Evolutionary conservation across 2,797 vertebrate genomes (phyloP).

Genomic region (Paramormyrops hopkinsi): DNA sequence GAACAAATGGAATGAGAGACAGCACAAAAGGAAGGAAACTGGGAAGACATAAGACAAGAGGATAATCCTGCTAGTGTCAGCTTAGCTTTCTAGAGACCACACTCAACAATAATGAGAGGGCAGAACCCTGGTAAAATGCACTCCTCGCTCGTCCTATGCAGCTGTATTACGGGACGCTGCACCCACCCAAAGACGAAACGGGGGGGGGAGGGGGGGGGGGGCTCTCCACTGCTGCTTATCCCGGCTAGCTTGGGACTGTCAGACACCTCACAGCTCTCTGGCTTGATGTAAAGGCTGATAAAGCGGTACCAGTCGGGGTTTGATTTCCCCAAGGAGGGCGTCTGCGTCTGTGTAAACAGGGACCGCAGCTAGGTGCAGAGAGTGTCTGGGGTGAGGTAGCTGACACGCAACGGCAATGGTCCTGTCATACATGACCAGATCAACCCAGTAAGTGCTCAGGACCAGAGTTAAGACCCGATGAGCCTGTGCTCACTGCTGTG

Average conservation of each 20-base stretch:
- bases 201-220: constrained; percentile 19
- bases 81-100: background rate
- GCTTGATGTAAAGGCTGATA: constrained; percentile 30
- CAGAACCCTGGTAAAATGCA: background rate
- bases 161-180: background rate
- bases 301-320: constrained; percentile 15
- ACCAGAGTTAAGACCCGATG: background rate
- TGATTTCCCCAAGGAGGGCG: constrained; percentile 25
- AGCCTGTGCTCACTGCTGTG: background rate
- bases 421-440: background rate
- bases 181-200: background rate
- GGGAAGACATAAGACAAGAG: background rate
- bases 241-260: background rate
- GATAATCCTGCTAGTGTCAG: background rate
- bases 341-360: background rate
- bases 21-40: background rate
- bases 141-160: background rate
- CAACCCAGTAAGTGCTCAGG: background rate
- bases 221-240: constrained; percentile 12
- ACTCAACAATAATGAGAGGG: background rate
- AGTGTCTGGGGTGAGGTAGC: background rate
- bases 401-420: background rate
- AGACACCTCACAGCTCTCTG: background rate
- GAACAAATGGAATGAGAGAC: background rate
- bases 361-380: background rate